These are phyloP conservation scores for Clarias gariepinus DNA, from an alignment of 2,113 vertebrate species.

Conservation along the genomic window DNA sequence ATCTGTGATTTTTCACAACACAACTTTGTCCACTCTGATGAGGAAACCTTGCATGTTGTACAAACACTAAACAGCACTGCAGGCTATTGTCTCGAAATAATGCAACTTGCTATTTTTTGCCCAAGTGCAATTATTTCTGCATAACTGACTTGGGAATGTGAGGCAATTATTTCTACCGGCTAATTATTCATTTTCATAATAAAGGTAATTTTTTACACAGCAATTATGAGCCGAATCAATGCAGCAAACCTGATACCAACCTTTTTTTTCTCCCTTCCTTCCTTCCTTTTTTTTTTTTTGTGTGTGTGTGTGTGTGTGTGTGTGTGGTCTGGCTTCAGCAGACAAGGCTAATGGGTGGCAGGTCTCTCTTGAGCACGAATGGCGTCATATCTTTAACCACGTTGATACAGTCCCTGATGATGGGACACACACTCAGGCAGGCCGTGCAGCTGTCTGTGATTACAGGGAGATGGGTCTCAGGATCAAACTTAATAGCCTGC, in stretches of 20 bases:
- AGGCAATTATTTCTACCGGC: conserved; percentile 44
- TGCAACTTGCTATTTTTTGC: conserved; percentile 52
- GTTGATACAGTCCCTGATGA: conserved; percentile 89
- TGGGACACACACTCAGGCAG: conserved; percentile 90
- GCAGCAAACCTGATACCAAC: conserved; percentile 43
- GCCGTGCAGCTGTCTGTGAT: conserved; percentile 87
- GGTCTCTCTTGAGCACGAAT: conserved; percentile 83
- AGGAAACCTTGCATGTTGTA: conserved; percentile 25
- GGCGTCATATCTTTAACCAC: conserved; percentile 87
- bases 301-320: background rate
- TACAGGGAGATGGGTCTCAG: conserved; percentile 84
- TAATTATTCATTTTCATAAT: conserved; percentile 56
- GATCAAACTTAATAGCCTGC: conserved; percentile 90
- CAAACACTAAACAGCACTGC: conserved; percentile 25
- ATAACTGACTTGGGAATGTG: conserved; percentile 59
- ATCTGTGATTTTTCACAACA: conserved; percentile 6
- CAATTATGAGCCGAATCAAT: conserved; percentile 68
- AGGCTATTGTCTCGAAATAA: conserved; percentile 55
- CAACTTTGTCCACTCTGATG: conserved; percentile 25
- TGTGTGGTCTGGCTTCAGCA: conserved; percentile 65
- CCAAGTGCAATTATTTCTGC: conserved; percentile 56
- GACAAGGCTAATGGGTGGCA: conserved; percentile 78
- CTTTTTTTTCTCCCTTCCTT: background rate
- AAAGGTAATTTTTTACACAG: conserved; percentile 58
- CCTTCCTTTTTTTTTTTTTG: background rate